Base-by-base conservation (phyloP, 92 coral and sea anemone species). In the Parazoanthus atlanticus region DNA sequence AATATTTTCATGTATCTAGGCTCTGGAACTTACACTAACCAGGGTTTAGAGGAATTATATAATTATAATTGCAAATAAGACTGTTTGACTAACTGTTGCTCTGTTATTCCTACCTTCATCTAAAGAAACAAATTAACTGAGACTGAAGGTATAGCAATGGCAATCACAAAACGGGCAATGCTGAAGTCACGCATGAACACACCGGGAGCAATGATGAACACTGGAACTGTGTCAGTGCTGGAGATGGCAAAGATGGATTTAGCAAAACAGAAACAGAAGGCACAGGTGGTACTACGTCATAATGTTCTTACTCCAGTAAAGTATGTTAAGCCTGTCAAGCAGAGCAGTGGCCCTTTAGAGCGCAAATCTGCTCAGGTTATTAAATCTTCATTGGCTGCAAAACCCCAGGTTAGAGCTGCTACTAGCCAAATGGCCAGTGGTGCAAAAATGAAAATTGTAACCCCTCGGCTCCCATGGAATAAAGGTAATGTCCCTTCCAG, bases 71-170 rank as follows among this genome's bases (percentile, higher is more conserved):
- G 40, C 31, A 47, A 5, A 67, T 38, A 17, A 13, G 73, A 77
- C 10, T 56, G 56, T 64, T 61, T 66, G 21, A 71, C 30, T 54
- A 41, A 56, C 26, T 76, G 72, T 31, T 74, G 43, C 32, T 89
- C 70, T 58, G 46, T 70, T 32, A 26, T 65, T 86, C 43, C 76
- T 26, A 21, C 67, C 56, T n/a, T 38, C 47, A 65, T 69, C 6
- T 86, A 9, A 77, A 95, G 99, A 95, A 97, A 94, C 76, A 96
- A 93, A 83, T 86, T 97, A 28, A 91, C 96, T 46, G 98, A 97
- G 75, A 97, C 96, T 84, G 99, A 97, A 86, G 97, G 96, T 19
- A 97, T 97, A 93, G 97, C 99, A 15, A 91, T 95, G 84, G 97
- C 98, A 41, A 94, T 97, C 31, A 96, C 99, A 32, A 94, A 97